These are phyloP conservation scores for Malurus alboscapulatus DNA, from an alignment of 2,113 vertebrate species.

Conservation along the genomic window DNA sequence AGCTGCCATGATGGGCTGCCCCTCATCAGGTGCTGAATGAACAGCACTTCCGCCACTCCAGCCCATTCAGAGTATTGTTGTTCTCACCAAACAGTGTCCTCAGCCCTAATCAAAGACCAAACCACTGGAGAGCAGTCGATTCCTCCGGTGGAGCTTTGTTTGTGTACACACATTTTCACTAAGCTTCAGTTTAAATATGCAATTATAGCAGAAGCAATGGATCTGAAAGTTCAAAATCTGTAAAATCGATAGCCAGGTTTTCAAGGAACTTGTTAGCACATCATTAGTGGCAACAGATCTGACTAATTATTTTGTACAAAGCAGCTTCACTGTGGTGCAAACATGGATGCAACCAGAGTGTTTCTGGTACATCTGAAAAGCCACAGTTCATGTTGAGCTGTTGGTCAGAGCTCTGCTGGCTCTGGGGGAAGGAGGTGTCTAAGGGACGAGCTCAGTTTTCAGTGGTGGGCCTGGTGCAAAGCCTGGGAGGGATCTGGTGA, in stretches of 20 bases:
- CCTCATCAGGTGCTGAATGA: not conserved
- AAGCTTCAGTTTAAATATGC: not conserved
- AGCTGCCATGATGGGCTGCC: not conserved
- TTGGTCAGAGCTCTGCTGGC: not conserved
- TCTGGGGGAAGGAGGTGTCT: not conserved
- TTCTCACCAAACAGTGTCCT: not conserved
- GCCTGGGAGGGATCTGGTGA: not conserved
- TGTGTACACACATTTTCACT: not conserved
- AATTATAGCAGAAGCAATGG: not conserved
- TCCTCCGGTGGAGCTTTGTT: not conserved
- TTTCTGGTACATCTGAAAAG: not conserved
- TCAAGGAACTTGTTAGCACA: not conserved
- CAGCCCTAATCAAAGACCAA: not conserved
- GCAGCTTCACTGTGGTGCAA: not conserved
- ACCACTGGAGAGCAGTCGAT: rapidly evolving
- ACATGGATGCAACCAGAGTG: not conserved
- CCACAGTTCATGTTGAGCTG: not conserved
- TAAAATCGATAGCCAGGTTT: not conserved
- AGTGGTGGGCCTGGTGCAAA: not conserved
- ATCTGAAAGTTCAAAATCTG: not conserved
- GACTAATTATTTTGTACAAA: not conserved
- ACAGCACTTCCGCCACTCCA: not conserved
- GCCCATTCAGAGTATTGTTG: not conserved
- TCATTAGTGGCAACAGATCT: not conserved
- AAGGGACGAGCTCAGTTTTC: not conserved